phyloP scores from a whole-genome alignment of 2,113 vertebrate species.

The Tyrannus savana region DNA sequence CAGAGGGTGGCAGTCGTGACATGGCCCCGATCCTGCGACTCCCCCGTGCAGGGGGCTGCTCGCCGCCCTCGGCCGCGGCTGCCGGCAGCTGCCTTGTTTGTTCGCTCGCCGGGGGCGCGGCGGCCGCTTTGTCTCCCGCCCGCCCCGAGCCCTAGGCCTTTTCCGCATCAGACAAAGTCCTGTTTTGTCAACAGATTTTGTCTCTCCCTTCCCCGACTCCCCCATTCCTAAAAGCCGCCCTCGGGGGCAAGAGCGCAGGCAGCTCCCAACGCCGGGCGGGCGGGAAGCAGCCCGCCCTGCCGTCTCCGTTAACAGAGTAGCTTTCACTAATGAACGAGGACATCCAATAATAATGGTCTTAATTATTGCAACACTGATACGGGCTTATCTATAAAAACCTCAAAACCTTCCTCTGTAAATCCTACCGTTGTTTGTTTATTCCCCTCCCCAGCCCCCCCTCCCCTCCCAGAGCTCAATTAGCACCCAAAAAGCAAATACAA shows the following conservation, averaged over 20 bases:
- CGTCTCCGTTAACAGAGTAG: neutral
- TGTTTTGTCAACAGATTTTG: constrained; percentile 33
- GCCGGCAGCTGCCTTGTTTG: constrained; percentile 1
- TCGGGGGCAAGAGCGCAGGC: neutral
- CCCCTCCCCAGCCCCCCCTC: neutral
- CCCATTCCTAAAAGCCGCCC: neutral
- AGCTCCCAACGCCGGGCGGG: neutral
- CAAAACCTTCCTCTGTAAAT: neutral
- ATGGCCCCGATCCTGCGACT: neutral
- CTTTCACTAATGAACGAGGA: constrained; percentile 53
- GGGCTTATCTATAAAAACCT: constrained; percentile 17
- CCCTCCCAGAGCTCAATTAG: constrained; percentile 49
- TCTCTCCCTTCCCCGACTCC: neutral
- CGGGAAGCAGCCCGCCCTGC: neutral
- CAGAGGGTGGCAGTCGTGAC: neutral
- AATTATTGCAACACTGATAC: constrained; percentile 45
- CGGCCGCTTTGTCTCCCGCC: constrained; percentile 23
- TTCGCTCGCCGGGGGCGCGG: neutral
- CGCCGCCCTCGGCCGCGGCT: neutral
- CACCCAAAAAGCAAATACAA: constrained; percentile 28
- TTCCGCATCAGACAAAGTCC: constrained; percentile 24
- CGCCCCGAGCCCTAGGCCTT: neutral
- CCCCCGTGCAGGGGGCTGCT: neutral
- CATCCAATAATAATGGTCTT: constrained; percentile 22
- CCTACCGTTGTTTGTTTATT: neutral